Evolutionary conservation across 2,113 vertebrate genomes (phyloP).

Genomic region (Glaucomys volans): DNA sequence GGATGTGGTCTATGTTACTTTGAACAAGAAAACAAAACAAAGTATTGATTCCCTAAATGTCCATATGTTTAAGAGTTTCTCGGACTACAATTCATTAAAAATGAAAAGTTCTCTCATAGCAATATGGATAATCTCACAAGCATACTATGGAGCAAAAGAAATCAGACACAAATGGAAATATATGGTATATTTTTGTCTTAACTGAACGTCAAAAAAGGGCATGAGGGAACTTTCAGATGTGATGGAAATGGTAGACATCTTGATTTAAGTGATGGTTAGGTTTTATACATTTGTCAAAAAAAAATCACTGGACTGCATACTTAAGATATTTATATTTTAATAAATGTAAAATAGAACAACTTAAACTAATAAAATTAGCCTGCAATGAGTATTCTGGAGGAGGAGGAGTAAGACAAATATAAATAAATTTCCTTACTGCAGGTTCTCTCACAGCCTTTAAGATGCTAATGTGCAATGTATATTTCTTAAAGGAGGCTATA

Average conservation of each 20-base stretch:
- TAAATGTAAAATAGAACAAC: neutral
- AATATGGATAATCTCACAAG: neutral
- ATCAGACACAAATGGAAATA: neutral
- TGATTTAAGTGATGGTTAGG: neutral
- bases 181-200: neutral
- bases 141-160: neutral
- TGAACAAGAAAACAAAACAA: neutral
- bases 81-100: neutral
- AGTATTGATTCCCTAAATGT: neutral
- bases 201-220: neutral
- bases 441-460: neutral
- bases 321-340: slow-evolving; percentile 35
- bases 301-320: neutral
- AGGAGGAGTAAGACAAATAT: neutral
- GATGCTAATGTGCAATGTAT: neutral
- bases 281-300: neutral
- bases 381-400: neutral
- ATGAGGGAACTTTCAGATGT: neutral
- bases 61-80: neutral
- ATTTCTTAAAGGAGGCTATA: neutral
- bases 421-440: neutral
- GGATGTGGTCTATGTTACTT: neutral
- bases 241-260: neutral
- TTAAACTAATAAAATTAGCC: slow-evolving; percentile 33
- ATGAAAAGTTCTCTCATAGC: neutral